Conservation (phyloP, 2,113 vertebrate genomes). For the Sapayoa aenigma region DNA sequence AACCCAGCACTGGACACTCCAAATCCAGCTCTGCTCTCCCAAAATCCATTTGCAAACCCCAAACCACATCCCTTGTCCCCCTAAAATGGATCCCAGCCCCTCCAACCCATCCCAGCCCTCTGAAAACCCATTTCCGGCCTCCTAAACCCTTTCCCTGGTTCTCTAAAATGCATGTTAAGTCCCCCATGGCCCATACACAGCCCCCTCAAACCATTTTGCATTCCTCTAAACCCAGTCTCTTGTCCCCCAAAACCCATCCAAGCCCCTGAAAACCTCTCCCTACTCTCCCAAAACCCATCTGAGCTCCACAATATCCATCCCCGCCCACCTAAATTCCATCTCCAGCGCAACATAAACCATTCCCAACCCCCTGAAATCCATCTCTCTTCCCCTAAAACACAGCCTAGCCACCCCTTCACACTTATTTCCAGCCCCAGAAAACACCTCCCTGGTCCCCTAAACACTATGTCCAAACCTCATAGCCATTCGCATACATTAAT, state of each 20-base stretch:
- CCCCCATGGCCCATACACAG: background rate
- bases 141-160: background rate
- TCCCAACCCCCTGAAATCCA: background rate
- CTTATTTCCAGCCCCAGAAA: background rate
- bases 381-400: background rate
- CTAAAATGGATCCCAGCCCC: background rate
- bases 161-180: background rate
- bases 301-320: background rate
- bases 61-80: background rate
- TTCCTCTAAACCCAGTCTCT: background rate
- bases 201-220: background rate
- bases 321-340: background rate
- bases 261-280: background rate
- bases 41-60: background rate
- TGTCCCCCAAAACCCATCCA: background rate
- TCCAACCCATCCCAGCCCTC: background rate
- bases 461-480: no score
- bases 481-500: background rate
- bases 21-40: background rate
- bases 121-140: background rate
- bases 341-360: background rate
- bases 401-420: background rate
- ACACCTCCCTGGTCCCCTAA: background rate
- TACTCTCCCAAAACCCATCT: background rate
- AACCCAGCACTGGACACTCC: fast-evolving